Base-by-base conservation (phyloP, 2,888 invertebrate species). In the Holacanthella duospinosa region DNA sequence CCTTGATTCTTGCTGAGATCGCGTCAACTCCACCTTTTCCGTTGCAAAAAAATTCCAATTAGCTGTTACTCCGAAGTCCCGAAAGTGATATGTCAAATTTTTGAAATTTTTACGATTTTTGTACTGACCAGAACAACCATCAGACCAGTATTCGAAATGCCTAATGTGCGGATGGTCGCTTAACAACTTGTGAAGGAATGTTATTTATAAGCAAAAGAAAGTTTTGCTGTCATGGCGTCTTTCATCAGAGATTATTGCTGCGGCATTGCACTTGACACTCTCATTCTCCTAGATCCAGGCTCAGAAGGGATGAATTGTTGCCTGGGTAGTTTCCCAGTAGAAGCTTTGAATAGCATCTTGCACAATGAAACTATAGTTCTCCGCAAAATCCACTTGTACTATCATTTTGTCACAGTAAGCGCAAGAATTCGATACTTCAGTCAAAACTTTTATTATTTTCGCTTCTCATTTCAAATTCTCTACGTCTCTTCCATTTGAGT, bases 301-400 rank as follows among this genome's bases (percentile, higher is more conserved):
- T 2, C 63, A 64, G 59, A 72, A 69, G 12, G 71, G 72, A 65
- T 71, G 70, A 1, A 71, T 43, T 3, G 70, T 71, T 26, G 72
- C 68, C 53, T 73, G 70, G 6, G 56, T 57, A 60, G 72, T 69
- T 16, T 61, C 64, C 73, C 73, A 73, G 44, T 69, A 68, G 55
- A 63, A 66, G 6, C 66, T 66, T 43, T 73, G 71, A 16, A 65
- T 63, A 19, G 68, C 69, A 66, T 72, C 71, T 59, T 74, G 71
- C 16, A 74, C 48, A 4, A 70, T 29, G 43, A 64, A 64, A 26
- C 60, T 60, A 48, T 67, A 71, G 59, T 71, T 71, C 62, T 74
- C 73, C 4, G 66, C 69, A 66, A 74, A 72, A 63, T 74, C 70
- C 19, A 64, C 58, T 9, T 66, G 43, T n/a, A 73, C 53, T 24